Conservation (phyloP, 2,888 invertebrate species). For the Dryococelus australis region DNA sequence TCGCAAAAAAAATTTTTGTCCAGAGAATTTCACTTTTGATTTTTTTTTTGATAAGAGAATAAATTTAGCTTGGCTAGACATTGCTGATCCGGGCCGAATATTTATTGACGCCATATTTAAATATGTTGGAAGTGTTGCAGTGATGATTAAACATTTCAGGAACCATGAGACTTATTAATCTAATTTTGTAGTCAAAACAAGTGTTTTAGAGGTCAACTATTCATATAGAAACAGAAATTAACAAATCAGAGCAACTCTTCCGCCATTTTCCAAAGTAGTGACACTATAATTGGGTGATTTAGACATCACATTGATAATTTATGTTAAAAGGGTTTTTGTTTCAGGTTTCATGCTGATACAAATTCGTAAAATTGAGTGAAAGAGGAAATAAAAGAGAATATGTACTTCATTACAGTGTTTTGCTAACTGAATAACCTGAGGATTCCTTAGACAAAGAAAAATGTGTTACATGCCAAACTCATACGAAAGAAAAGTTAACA, state of each 20-base stretch:
- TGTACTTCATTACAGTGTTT: background rate
- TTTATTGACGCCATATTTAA: no score
- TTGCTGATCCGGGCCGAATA: no score
- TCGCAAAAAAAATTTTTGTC: background rate
- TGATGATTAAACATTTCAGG: background rate
- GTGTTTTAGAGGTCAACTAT: background rate
- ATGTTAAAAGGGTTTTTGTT: constrained; percentile 13
- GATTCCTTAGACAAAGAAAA: background rate
- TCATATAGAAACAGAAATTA: background rate
- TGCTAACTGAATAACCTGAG: constrained; percentile 5
- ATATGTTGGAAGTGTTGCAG: no score
- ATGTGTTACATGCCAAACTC: background rate
- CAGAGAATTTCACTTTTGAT: constrained; percentile 13
- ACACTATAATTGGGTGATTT: background rate
- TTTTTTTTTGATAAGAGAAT: background rate
- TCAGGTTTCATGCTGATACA: background rate
- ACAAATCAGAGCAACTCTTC: background rate
- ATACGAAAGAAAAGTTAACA: constrained; percentile 4
- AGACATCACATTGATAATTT: background rate
- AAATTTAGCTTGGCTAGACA: no score
- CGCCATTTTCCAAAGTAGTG: background rate
- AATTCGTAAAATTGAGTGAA: background rate
- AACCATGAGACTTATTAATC: background rate
- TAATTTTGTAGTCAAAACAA: background rate
- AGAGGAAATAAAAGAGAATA: background rate